Evolutionary conservation across 2,888 invertebrate species (phyloP).

Genomic region (Empis livida): DNA sequence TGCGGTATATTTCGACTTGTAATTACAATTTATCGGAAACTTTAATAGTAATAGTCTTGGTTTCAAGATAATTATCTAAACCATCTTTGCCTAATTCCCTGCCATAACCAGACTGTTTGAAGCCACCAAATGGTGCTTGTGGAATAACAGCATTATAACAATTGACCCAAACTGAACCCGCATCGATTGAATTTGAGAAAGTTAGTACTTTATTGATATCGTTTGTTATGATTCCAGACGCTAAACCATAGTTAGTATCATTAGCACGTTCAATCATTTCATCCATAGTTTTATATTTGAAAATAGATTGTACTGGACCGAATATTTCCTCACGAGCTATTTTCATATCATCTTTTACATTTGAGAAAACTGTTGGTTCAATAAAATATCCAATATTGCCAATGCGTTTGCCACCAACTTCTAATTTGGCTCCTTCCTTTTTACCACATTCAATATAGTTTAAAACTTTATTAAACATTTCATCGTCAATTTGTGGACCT

Average conservation of each 20-base stretch:
- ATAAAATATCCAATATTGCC: constrained; percentile 63
- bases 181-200: constrained; percentile 59
- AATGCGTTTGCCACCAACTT: constrained; percentile 57
- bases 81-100: constrained; percentile 73
- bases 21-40: too few relatives aligned
- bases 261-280: constrained; percentile 78
- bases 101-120: constrained; percentile 74
- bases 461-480: constrained; percentile 63
- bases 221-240: constrained; percentile 70
- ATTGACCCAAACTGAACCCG: constrained; percentile 66
- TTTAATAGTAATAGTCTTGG: constrained; percentile 58
- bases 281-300: constrained; percentile 57
- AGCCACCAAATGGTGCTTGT: constrained; percentile 83
- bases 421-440: constrained; percentile 63
- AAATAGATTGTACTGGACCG: constrained; percentile 76
- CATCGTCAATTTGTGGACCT: constrained; percentile 73
- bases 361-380: constrained; percentile 66
- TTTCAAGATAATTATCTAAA: constrained; percentile 62
- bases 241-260: constrained; percentile 64
- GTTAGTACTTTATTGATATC: constrained; percentile 63
- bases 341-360: constrained; percentile 62
- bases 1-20: too few relatives aligned
- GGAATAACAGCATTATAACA: constrained; percentile 36
- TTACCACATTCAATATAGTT: constrained; percentile 63
- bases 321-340: constrained; percentile 79